Evolutionary conservation across 2,888 invertebrate genomes (phyloP), one percentile per base, ranked within the genome.

Genomic region (Digitonthophagus gazella): DNA sequence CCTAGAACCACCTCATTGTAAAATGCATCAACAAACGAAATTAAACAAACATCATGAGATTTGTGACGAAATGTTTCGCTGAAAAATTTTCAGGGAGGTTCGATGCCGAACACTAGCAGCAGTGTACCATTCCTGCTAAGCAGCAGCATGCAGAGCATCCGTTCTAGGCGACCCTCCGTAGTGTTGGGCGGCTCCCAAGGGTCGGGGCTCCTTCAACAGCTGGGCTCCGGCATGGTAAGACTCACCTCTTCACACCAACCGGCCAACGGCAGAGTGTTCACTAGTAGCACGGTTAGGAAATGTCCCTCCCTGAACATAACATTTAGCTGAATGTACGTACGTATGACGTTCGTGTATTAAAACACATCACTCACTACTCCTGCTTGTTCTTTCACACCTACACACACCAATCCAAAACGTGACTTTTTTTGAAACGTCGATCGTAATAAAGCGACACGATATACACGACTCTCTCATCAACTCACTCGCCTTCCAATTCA

Each of bases 151-250:
- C 90, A 89, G 84, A 90, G 90, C 79, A 89, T 91, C 82, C 84
- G 90, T 73, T 91, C 93, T 72, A 89, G 93, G 68, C 89, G 93
- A 67, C 89, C 89, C 65, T 90, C 92, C 78, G 85, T 92, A 79
- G 90, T 90, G 78, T 84, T 91, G 74, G 90, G 91, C 80, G 87
- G 88, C 77, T 89, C 90, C 67, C 89, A 88, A 78, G 91, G 91
- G 78, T 76, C 75, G 68, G 92, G 93, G 74, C 85, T 96, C 72
- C 85, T 96, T 75, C 95, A 95, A 81, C 95, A 95, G 84, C 87
- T 96, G 82, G 93, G 95, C 88, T 91, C 92, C 84, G 95, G 94
- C 88, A 92, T 96, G 93, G 95, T 95, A 93, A 94, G 94, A 88
- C 91, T 88, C 86, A 84, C 88, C 88, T 84, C 87, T 86, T 86